phyloP scores from a whole-genome alignment of 2,888 invertebrate species.

The Drosophila suboccidentalis region DNA sequence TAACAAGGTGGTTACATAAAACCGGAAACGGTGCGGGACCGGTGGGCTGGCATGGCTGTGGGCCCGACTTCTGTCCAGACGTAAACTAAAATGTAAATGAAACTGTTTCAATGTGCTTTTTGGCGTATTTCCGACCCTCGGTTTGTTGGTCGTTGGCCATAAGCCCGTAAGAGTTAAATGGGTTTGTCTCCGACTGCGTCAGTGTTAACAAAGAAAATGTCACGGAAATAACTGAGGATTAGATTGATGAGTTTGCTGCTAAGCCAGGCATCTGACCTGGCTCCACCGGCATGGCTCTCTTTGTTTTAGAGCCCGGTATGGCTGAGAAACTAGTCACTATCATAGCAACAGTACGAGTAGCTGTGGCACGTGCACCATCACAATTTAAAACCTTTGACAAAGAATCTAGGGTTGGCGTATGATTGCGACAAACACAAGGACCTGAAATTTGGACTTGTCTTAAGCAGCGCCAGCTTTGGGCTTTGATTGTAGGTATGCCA shows the following conservation, averaged over 20 bases:
- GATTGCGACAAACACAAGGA: neutral
- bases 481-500: conserved; percentile 68
- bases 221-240: conserved; percentile 78
- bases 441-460: no score
- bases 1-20: conserved; percentile 69
- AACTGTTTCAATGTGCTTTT: conserved; percentile 64
- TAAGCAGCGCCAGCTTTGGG: conserved; percentile 14
- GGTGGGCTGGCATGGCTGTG: neutral
- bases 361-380: conserved; percentile 36
- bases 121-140: conserved; percentile 15
- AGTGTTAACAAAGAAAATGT: conserved; percentile 74
- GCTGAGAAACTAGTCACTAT: conserved; percentile 47
- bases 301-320: neutral
- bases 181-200: conserved; percentile 49
- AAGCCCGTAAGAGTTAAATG: conserved; percentile 61
- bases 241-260: conserved; percentile 75
- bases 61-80: conserved; percentile 41
- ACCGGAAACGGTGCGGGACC: conserved; percentile 51
- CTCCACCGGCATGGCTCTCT: neutral
- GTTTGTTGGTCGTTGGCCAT: conserved; percentile 20
- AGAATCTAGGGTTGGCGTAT: neutral
- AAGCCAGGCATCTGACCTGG: conserved; percentile 55
- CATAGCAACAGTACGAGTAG: conserved; percentile 1
- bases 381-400: conserved; percentile 4
- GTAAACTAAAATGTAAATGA: conserved; percentile 73